Base-by-base conservation (phyloP, 2,888 invertebrate species). In the Trissonchulus latispiculum region DNA sequence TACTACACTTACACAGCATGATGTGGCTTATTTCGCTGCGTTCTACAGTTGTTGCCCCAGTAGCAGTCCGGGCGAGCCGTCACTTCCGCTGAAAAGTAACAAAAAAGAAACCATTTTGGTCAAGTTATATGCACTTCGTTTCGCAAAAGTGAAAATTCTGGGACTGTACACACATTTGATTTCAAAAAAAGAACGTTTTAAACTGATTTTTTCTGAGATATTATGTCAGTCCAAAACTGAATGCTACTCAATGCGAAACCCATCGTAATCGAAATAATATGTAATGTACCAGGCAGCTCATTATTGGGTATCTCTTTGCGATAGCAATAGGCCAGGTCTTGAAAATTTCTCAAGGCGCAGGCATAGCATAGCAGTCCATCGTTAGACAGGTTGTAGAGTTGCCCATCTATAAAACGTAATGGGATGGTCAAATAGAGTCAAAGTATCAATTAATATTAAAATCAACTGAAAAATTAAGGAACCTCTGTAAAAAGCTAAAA, bases 11-110 rank as follows among this genome's bases (percentile, higher is more conserved):
- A 69, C 69, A 28, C 8, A 69, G 69, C 69, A 36, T 69, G 69
- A 69, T 48, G 35, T 3, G 37, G 3, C 37, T 80, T 80, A 61
- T 75, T 64, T 64, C 35, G 77, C 76, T 83, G 83, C 31, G 84
- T 84, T 64, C 83, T 75, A 76, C 84, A 84, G 73, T 83, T 81
- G 73, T 77, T 80, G 1, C 84, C 84, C 83, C 83, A 84, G 76
- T 83, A 81, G 74, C 84, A 84, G 74, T 83, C 79, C 35, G 81
- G 77, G 73, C 82, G 73, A 18, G 76, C 76, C 1, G 76, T 79
- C 1, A 80, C 81, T 61, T 76, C 77, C n/a, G 74, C 81, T 82
- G 77, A 2, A 77, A 77, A n/a, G n/a, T n/a, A n/a, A n/a, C n/a
- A n/a, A n/a, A n/a, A n/a, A n/a, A n/a, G n/a, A n/a, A n/a, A n/a